phyloP scores from a whole-genome alignment of 2,113 vertebrate species.

The Mus pahari region DNA sequence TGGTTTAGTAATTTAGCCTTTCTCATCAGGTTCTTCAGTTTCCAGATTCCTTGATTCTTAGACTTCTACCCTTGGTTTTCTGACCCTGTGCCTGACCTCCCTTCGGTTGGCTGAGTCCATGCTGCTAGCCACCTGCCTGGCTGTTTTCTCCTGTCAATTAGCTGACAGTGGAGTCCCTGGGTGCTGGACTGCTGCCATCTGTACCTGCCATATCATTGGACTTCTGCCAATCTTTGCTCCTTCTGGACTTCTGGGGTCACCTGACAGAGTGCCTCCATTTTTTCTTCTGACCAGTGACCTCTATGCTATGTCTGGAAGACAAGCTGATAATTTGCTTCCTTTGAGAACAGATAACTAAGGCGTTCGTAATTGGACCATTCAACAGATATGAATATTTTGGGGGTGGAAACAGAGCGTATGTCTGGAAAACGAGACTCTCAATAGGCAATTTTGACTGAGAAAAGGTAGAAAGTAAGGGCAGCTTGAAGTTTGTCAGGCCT shows the following conservation, averaged over 20 bases:
- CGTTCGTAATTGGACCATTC: neutral
- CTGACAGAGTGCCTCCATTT: slow-evolving; percentile 18
- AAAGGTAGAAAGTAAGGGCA: neutral
- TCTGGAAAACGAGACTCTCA: neutral
- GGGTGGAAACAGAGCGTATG: slow-evolving; percentile 19
- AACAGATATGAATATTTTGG: neutral
- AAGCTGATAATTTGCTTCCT: slow-evolving; percentile 26
- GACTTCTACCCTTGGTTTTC: slow-evolving; percentile 31
- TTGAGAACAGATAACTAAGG: slow-evolving; percentile 14
- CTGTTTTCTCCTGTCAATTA: slow-evolving; percentile 76
- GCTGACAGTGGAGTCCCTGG: slow-evolving; percentile 66
- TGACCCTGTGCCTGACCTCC: slow-evolving; percentile 52
- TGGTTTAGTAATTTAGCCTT: neutral
- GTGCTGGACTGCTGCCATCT: slow-evolving; percentile 64
- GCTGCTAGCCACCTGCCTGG: slow-evolving; percentile 74
- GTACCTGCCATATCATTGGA: slow-evolving; percentile 66
- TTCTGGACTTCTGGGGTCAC: slow-evolving; percentile 53
- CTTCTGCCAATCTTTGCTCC: slow-evolving; percentile 30
- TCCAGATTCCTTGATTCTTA: slow-evolving; percentile 47
- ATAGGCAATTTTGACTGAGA: slow-evolving; percentile 12
- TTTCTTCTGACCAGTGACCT: slow-evolving; percentile 47
- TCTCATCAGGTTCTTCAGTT: slow-evolving; percentile 26
- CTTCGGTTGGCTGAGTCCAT: slow-evolving; percentile 33
- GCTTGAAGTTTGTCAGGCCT: neutral
- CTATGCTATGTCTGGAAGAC: slow-evolving; percentile 48